phyloP scores from a whole-genome alignment of 2,113 vertebrate species.

The Anolis sagrei region DNA sequence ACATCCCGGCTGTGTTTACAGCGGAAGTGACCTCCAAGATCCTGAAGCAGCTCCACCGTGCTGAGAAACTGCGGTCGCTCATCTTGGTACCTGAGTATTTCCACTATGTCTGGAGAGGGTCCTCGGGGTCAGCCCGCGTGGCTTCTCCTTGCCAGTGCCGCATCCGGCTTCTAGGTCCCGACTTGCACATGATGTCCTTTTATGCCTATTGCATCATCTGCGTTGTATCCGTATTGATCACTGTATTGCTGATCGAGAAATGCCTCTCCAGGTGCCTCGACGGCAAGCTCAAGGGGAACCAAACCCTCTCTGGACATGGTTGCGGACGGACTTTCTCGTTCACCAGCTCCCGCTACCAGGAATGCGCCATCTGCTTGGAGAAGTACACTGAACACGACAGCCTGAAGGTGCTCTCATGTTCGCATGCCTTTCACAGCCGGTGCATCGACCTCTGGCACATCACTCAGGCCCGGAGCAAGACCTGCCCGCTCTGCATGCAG shows the following conservation, averaged over 20 bases:
- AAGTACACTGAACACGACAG: slow-evolving; percentile 66
- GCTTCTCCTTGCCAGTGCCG: neutral
- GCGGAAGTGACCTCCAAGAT: slow-evolving; percentile 42
- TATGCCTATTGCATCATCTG: slow-evolving; percentile 22
- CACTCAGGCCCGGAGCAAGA: slow-evolving; percentile 69
- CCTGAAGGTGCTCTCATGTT: slow-evolving; percentile 71
- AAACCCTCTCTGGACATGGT: neutral
- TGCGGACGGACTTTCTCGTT: neutral
- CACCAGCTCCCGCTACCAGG: slow-evolving; percentile 29
- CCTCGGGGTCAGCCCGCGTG: neutral
- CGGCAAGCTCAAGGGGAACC: neutral
- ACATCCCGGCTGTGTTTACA: slow-evolving; percentile 83
- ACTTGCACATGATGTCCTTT: neutral
- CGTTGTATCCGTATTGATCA: neutral
- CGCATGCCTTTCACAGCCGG: slow-evolving; percentile 82
- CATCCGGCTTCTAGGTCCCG: neutral
- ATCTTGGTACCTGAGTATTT: slow-evolving; percentile 60
- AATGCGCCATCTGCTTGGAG: slow-evolving; percentile 76
- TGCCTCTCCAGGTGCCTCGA: neutral
- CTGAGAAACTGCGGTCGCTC: slow-evolving; percentile 66
- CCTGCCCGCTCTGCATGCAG: slow-evolving; percentile 87
- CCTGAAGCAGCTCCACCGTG: slow-evolving; percentile 40
- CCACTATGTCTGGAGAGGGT: accelerated
- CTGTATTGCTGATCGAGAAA: neutral
- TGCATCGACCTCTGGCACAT: slow-evolving; percentile 87